phyloP scores from a whole-genome alignment of 2,797 vertebrate genomes.

The Glossophaga mutica region DNA sequence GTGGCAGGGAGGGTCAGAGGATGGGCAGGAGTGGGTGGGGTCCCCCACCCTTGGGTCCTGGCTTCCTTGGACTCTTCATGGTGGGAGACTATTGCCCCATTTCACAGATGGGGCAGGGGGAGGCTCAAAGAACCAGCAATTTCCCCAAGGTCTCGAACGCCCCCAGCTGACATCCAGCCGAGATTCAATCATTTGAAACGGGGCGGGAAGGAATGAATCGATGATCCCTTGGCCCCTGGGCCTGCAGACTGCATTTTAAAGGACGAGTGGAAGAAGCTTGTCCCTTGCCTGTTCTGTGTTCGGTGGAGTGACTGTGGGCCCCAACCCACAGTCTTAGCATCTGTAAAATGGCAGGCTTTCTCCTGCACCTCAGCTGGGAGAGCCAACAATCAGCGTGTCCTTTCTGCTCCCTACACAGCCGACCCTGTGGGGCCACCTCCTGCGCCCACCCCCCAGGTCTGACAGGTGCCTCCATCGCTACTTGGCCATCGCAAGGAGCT shows the following conservation, averaged over 20 bases:
- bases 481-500: neutral
- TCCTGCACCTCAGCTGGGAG: neutral
- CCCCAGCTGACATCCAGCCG: neutral
- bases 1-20: neutral
- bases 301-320: too few species aligned
- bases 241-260: neutral
- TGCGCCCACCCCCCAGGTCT: neutral
- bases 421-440: neutral
- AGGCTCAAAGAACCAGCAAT: neutral
- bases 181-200: neutral
- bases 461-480: fast-evolving
- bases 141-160: neutral
- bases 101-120: neutral
- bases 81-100: neutral
- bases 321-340: neutral
- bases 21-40: too few species aligned
- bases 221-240: fast-evolving
- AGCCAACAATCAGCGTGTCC: neutral
- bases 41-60: too few species aligned
- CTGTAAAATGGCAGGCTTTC: neutral
- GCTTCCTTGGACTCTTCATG: neutral
- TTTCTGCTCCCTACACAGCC: neutral
- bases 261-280: neutral
- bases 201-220: neutral
- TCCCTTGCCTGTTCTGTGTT: neutral